A percentile compares a stretch with the other conserved stretches of the same genome.
phyloP scores from a whole-genome alignment of 2,888 invertebrate species.

The Ceraclea dissimilis region DNA sequence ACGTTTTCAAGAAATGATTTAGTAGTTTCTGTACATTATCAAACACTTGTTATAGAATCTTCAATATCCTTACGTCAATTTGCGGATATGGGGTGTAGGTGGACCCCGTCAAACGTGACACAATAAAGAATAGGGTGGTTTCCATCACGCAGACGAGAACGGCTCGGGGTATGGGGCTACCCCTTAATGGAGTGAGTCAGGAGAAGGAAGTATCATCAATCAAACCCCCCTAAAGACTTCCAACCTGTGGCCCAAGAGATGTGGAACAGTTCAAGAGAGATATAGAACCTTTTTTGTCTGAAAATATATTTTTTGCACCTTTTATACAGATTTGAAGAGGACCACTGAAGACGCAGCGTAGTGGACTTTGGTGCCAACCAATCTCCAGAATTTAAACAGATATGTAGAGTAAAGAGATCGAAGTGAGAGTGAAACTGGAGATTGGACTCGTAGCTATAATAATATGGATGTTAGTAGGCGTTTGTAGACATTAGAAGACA shows the following conservation, averaged over 20 bases:
- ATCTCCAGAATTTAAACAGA: too few relatives aligned
- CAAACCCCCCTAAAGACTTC: conserved; percentile 27
- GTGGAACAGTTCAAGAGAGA: background rate
- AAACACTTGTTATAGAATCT: conserved; percentile 6
- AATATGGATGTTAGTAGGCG: too few relatives aligned
- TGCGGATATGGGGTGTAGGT: conserved; percentile 6
- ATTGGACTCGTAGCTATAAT: too few relatives aligned
- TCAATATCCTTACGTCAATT: conserved; percentile 5
- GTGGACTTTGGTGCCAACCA: too few relatives aligned
- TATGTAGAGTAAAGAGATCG: too few relatives aligned
- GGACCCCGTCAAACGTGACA: conserved; percentile 5
- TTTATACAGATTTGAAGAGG: too few relatives aligned
- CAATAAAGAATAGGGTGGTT: conserved; percentile 4
- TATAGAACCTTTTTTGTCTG: background rate
- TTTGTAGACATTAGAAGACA: too few relatives aligned
- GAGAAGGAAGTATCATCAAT: conserved; percentile 34
- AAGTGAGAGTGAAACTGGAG: too few relatives aligned
- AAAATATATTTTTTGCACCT: too few relatives aligned
- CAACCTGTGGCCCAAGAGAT: conserved; percentile 25
- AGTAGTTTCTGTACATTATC: background rate
- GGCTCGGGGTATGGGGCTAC: conserved; percentile 6
- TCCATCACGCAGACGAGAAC: conserved; percentile 9
- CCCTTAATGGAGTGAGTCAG: conserved; percentile 6
- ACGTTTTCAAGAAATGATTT: background rate
- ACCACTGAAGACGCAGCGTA: too few relatives aligned